Conservation (phyloP, 2,797 vertebrate genomes). For the Oceanodroma leucorhoa region DNA sequence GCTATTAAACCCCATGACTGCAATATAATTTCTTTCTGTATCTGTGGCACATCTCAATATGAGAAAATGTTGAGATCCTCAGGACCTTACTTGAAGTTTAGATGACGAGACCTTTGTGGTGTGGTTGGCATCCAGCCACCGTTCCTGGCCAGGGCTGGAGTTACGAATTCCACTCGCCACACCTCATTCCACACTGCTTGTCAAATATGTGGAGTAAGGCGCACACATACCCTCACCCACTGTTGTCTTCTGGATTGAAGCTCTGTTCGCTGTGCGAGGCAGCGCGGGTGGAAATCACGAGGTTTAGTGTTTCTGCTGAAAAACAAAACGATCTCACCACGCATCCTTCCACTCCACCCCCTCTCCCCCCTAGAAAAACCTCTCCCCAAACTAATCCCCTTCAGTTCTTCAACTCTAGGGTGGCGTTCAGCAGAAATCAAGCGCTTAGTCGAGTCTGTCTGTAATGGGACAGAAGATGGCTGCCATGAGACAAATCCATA, state of each 20-base stretch:
- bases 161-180: not conserved
- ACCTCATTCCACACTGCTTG: slow-evolving; percentile 16
- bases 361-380: not conserved
- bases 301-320: not conserved
- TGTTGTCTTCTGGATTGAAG: not conserved
- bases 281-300: not conserved
- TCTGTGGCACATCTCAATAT: not conserved
- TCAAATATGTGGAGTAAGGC: not conserved
- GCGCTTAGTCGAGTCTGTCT: not conserved
- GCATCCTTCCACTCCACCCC: not conserved
- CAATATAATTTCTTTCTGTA: not conserved
- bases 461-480: not conserved
- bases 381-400: not conserved
- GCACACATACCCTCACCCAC: not conserved
- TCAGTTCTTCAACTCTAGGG: not conserved
- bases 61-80: not conserved
- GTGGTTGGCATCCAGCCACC: not conserved
- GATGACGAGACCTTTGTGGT: not conserved
- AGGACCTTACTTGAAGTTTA: not conserved
- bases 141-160: not conserved
- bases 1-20: not conserved
- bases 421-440: not conserved
- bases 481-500: not conserved
- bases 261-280: not conserved
- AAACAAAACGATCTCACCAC: not conserved